Base-by-base conservation (phyloP, 2,888 invertebrate genomes). In the Parasteatoda lunata region DNA sequence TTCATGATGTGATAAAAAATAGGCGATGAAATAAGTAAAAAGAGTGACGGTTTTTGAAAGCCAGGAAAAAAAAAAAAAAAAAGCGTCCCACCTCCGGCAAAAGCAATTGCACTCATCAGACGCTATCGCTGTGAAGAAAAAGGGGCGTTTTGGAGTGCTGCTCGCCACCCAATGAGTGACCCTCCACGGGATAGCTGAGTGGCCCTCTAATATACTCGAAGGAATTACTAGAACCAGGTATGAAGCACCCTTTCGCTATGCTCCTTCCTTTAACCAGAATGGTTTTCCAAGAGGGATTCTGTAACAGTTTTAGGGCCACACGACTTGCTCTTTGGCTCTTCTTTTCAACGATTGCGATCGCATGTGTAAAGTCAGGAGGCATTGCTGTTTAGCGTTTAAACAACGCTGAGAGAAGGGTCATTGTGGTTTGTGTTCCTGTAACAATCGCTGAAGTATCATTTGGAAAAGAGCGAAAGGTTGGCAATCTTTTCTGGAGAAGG, bases 121-220 rank as follows among this genome's bases (percentile, higher is more conserved):
- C 75, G 51, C 59, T 64, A 65, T 66, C 70, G 71, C 69, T 64
- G 78, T 70, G 72, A 77, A 82, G 87, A 87, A 80, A 80, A 81
- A 76, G 68, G 69, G 79, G 80, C 49, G 81, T 77, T 77, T 45
- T 72, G 76, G 78, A 83, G 88, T 75, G 83, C 59, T 75, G 75
- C 69, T 82, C 77, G 78, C 69, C 68, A 71, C 70, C 82, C 82
- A 78, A 73, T 82, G 88, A 88, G 88, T 88, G 88, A 88, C 88
- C 88, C 88, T 88, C 79, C 77, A 81, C 66, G 64, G 87, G 76
- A 70, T 30, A 54, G 73, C 72, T 73, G 77, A 77, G 75, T 77
- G 88, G 59, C 78, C 79, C 81, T 81, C 87, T 88, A 78, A 81
- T 79, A 76, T 88, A 83, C 88, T 88, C 88, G 76, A 88, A 88